Conservation (phyloP, 2,797 vertebrate genomes). For the Lindbergichthys nudifrons region DNA sequence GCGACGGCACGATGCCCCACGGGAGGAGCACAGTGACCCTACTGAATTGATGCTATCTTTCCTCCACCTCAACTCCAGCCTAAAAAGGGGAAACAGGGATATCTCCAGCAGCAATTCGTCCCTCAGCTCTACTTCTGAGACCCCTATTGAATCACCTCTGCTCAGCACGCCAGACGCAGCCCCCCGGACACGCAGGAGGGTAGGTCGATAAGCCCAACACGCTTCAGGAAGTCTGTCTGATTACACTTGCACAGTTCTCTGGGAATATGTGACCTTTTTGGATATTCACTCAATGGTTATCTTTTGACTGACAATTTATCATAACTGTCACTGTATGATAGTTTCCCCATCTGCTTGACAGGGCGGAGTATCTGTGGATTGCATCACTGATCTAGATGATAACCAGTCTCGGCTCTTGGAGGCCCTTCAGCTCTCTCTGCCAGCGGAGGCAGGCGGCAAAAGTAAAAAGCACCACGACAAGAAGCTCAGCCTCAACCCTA, state of each 20-base stretch:
- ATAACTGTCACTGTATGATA: slow-evolving; percentile 28
- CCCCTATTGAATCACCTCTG: slow-evolving; percentile 89
- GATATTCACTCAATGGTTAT: slow-evolving; percentile 7
- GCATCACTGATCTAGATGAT: slow-evolving; percentile 98
- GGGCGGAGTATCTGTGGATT: slow-evolving; percentile 99
- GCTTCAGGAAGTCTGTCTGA: slow-evolving; percentile 17
- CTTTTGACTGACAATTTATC: slow-evolving; percentile 10
- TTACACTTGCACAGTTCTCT: slow-evolving; percentile 19
- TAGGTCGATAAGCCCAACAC: slow-evolving; percentile 72
- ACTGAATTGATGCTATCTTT: slow-evolving; percentile 92
- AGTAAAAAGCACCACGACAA: slow-evolving; percentile 93
- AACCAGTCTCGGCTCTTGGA: slow-evolving; percentile 95
- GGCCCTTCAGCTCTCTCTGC: slow-evolving; percentile 96
- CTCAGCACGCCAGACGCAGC: slow-evolving; percentile 88
- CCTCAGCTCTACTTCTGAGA: slow-evolving; percentile 97
- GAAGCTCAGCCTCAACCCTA: slow-evolving; percentile 97
- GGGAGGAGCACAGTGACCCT: slow-evolving; percentile 90
- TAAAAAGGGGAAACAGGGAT: slow-evolving; percentile 91
- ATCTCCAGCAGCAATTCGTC: slow-evolving; percentile 99
- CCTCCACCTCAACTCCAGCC: slow-evolving; percentile 88
- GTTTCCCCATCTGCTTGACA: slow-evolving; percentile 77
- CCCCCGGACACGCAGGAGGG: slow-evolving; percentile 90
- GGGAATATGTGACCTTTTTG: slow-evolving; percentile 36
- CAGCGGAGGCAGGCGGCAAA: slow-evolving; percentile 89
- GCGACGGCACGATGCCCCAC: slow-evolving; percentile 90